Conservation (phyloP, 2,888 invertebrate genomes). For the Ceraclea dissimilis region DNA sequence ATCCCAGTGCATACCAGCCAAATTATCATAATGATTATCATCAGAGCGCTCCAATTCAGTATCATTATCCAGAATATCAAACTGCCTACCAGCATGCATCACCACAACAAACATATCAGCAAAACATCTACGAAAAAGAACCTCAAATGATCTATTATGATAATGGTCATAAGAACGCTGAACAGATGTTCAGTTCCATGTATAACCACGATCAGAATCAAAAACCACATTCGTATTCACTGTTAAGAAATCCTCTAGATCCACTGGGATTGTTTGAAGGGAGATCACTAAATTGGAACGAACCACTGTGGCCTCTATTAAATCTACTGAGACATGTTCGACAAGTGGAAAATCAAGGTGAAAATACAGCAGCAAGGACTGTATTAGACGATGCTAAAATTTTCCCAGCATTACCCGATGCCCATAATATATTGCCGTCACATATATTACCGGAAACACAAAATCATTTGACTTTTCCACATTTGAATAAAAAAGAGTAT, state of each 20-base stretch:
- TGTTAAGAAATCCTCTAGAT: background rate
- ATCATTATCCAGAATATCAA: no score
- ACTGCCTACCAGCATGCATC: background rate
- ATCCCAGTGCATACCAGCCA: no score
- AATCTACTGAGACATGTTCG: background rate
- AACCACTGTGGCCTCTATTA: no score
- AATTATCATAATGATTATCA: no score
- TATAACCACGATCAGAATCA: background rate
- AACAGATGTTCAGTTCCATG: background rate
- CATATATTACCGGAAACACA: background rate
- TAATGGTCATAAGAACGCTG: background rate
- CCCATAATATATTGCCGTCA: background rate
- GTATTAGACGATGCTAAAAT: background rate
- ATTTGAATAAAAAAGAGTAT: background rate
- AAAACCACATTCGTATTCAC: background rate
- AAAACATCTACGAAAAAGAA: background rate
- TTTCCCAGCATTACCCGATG: slow-evolving; percentile 1
- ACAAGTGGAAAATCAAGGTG: background rate
- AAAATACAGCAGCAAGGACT: background rate
- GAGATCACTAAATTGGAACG: no score
- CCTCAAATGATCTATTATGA: background rate
- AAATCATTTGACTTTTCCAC: no score
- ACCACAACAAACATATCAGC: background rate
- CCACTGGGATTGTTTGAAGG: no score
- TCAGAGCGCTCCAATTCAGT: no score